phyloP scores from a whole-genome alignment of 2,797 vertebrate genomes.

The Scomberomorus guttatus region DNA sequence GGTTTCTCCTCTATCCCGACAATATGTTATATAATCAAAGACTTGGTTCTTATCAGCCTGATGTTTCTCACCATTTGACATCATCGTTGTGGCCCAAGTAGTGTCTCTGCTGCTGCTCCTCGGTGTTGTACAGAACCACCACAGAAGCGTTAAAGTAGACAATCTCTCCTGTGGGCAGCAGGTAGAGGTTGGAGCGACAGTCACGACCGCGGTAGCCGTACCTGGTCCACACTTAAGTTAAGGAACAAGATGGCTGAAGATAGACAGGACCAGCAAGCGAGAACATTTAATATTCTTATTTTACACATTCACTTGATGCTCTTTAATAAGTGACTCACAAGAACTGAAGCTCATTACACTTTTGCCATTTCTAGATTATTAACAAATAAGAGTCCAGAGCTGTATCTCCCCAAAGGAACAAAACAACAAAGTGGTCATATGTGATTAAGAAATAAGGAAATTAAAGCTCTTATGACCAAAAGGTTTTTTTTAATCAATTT shows the following conservation, averaged over 20 bases:
- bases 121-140: slow-evolving; percentile 92
- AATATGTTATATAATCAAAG: neutral
- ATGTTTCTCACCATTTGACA: slow-evolving; percentile 90
- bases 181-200: slow-evolving; percentile 92
- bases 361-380: neutral
- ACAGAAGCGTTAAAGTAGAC: slow-evolving; percentile 94
- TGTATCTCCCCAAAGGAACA: neutral
- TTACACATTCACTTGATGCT: neutral
- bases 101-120: slow-evolving; percentile 93
- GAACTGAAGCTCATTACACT: neutral
- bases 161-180: slow-evolving; percentile 94
- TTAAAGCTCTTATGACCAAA: neutral
- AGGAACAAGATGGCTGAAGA: slow-evolving; percentile 30
- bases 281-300: neutral
- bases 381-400: neutral
- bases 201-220: slow-evolving; percentile 94
- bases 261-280: neutral
- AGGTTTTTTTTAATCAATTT: too few species aligned
- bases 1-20: neutral
- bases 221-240: slow-evolving; percentile 76
- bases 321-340: neutral
- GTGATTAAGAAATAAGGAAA: neutral
- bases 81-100: slow-evolving; percentile 95
- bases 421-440: neutral
- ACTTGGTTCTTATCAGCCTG: neutral